Conservation (phyloP, 2,113 vertebrate genomes). For the Speoplatyrhinus poulsoni region DNA sequence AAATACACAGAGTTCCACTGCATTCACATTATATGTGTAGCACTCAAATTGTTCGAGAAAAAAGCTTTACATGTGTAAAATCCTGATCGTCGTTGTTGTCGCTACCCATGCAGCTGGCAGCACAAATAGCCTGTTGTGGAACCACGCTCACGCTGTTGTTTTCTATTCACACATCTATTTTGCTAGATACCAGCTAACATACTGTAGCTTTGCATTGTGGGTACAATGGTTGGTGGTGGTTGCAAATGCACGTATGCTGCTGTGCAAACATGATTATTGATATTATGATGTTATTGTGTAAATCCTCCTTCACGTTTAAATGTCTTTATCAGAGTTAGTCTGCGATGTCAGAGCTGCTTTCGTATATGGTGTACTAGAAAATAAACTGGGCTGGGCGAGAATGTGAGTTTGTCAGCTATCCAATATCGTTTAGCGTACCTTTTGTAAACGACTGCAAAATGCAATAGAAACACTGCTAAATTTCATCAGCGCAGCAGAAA, state of each 20-base stretch:
- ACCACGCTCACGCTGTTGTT: constrained; percentile 51
- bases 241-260: constrained; percentile 16
- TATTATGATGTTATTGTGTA: too few relatives aligned
- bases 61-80: constrained; percentile 28
- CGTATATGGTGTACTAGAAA: neutral
- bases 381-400: neutral
- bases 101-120: constrained; percentile 65
- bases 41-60: constrained; percentile 34
- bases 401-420: neutral
- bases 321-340: too few relatives aligned
- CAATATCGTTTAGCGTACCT: too few relatives aligned
- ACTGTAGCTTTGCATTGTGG: constrained; percentile 70
- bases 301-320: too few relatives aligned
- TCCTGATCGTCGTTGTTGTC: constrained; percentile 50
- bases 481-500: too few relatives aligned
- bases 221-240: constrained; percentile 39
- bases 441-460: too few relatives aligned
- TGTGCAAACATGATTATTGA: neutral
- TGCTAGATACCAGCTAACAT: constrained; percentile 56
- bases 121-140: constrained; percentile 69
- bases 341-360: neutral
- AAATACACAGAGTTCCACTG: constrained; percentile 6
- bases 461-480: too few relatives aligned
- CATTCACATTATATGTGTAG: constrained; percentile 62
- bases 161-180: constrained; percentile 58